Percentiles rank a stretch among this genome's conserved stretches.
These are phyloP conservation scores for Fissipunctia ypsillon DNA, from an alignment of 2,888 invertebrate species.

Conservation along the genomic window DNA sequence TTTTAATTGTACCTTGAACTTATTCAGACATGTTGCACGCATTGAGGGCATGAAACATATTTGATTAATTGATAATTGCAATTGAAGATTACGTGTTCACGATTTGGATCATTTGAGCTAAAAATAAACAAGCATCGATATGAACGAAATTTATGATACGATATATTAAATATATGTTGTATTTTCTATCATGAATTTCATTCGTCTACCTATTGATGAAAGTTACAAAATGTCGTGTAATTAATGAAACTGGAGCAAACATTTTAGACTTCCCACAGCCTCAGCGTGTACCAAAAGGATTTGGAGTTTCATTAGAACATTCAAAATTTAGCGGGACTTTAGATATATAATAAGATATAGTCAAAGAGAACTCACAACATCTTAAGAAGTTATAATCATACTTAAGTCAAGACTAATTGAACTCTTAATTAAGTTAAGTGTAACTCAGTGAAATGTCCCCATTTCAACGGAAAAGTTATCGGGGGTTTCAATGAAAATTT, in stretches of 20 bases:
- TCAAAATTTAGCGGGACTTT: conserved; percentile 67
- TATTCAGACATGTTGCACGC: conserved; percentile 73
- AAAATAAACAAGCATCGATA: conserved; percentile 22
- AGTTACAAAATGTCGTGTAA: conserved; percentile 45
- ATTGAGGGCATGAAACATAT: conserved; percentile 61
- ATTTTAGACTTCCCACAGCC: conserved; percentile 52
- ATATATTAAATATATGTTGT: too few relatives aligned
- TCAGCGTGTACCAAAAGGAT: conserved; percentile 64
- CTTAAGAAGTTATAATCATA: conserved; percentile 86
- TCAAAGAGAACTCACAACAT: conserved; percentile 78
- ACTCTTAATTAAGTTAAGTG: conserved; percentile 87
- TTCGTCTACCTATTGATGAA: conserved; percentile 25
- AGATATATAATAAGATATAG: conserved; percentile 70
- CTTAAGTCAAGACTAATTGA: conserved; percentile 86
- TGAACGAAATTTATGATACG: too few relatives aligned
- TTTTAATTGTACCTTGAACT: conserved; percentile 84
- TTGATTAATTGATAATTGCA: conserved; percentile 57
- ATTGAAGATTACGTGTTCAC: conserved; percentile 40
- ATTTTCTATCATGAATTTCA: conserved; percentile 18
- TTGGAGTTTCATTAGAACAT: conserved; percentile 68
- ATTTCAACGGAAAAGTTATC: conserved; percentile 85
- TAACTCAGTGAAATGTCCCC: conserved; percentile 85
- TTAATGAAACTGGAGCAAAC: conserved; percentile 55
- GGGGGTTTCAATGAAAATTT: conserved; percentile 88
- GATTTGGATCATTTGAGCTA: conserved; percentile 31